These are phyloP conservation scores for Exocentrus adspersus DNA, from an alignment of 2,888 invertebrate species.

Conservation along the genomic window DNA sequence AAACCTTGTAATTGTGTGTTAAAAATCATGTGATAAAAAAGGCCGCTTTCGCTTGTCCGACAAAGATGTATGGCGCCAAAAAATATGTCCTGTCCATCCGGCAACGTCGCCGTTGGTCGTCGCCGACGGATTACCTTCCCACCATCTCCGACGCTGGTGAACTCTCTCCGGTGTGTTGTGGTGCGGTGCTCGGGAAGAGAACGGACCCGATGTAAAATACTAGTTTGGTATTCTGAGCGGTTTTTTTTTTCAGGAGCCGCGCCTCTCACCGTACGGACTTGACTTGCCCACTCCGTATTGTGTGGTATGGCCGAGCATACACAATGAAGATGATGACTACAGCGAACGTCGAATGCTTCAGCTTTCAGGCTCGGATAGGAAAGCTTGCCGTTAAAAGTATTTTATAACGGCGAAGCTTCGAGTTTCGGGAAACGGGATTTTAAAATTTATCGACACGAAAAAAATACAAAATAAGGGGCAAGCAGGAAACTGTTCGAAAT, in stretches of 20 bases:
- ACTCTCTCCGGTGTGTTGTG: constrained; percentile 12
- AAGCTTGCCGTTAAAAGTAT: too few species aligned
- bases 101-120: neutral
- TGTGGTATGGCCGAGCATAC: neutral
- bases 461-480: too few species aligned
- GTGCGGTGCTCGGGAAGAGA: constrained; percentile 19
- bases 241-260: constrained; percentile 24
- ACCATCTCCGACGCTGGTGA: constrained; percentile 14
- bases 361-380: too few species aligned
- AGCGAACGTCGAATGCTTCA: too few species aligned
- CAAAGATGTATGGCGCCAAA: neutral
- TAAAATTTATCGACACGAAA: too few species aligned
- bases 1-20: too few species aligned
- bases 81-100: constrained; percentile 3
- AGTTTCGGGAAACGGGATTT: too few species aligned
- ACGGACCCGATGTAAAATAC: constrained; percentile 23
- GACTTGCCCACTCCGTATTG: constrained; percentile 29
- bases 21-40: too few species aligned
- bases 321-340: neutral
- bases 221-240: constrained; percentile 31
- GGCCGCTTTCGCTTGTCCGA: too few species aligned
- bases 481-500: too few species aligned
- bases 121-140: neutral
- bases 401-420: too few species aligned
- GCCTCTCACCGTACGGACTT: constrained; percentile 27